phyloP scores from a whole-genome alignment of 2,113 vertebrate species.

The Apeltes quadracus region DNA sequence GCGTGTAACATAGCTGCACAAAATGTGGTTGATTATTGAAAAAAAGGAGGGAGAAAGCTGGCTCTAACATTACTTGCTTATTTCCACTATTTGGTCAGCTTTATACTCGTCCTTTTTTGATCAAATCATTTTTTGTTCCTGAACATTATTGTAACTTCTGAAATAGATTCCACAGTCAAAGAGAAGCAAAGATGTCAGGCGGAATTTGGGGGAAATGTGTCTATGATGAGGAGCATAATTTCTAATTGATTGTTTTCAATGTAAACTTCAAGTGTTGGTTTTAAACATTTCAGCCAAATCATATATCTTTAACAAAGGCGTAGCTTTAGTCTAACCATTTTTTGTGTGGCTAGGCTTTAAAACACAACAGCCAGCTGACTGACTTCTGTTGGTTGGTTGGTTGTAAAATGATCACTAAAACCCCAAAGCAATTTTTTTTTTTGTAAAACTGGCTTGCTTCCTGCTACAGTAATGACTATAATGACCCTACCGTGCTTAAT shows the following conservation, averaged over 20 bases:
- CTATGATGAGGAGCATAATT: neutral
- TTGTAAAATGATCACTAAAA: conserved; percentile 9
- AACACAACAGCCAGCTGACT: neutral
- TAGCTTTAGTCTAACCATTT: neutral
- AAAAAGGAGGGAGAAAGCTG: neutral
- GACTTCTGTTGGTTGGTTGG: neutral
- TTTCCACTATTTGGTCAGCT: neutral
- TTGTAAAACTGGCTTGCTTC: conserved; percentile 18
- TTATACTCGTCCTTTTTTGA: neutral
- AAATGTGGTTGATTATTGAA: neutral
- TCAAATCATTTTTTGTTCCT: neutral
- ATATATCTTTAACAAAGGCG: neutral
- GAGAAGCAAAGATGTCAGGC: neutral
- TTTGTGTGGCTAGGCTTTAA: neutral
- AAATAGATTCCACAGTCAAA: neutral
- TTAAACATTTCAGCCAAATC: neutral
- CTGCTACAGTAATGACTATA: conserved; percentile 23
- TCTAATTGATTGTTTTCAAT: neutral
- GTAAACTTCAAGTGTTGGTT: neutral
- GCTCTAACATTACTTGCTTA: neutral
- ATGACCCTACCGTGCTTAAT: conserved; percentile 31
- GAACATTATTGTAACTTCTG: neutral
- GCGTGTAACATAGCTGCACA: conserved; percentile 6
- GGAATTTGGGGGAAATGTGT: neutral
- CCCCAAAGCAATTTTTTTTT: neutral